phyloP scores from a whole-genome alignment of 1,140 invertebrate genomes.

The Drosophila saltans region DNA sequence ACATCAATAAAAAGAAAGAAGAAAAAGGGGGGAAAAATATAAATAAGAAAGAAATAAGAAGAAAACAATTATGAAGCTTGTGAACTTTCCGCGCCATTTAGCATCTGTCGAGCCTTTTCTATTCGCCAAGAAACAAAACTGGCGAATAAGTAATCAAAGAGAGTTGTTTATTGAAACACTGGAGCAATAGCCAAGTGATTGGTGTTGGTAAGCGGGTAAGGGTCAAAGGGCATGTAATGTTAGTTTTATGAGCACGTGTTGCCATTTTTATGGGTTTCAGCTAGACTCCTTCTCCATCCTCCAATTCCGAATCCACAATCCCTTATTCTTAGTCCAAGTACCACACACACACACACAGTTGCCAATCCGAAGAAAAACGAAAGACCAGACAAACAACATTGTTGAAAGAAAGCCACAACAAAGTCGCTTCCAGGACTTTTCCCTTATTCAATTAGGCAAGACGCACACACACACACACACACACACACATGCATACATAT shows the following conservation, averaged over 20 bases:
- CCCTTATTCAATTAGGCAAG: conserved; percentile 68
- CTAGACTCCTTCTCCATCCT: background rate
- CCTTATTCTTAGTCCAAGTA: background rate
- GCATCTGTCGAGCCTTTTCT: conserved; percentile 38
- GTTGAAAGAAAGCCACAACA: conserved; percentile 61
- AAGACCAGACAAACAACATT: conserved; percentile 24
- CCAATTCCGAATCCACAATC: conserved; percentile 4
- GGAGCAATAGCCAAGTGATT: background rate
- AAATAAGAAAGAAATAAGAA: background rate
- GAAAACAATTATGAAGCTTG: conserved; percentile 27
- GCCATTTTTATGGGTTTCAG: conserved; percentile 51
- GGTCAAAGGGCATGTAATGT: conserved; percentile 45
- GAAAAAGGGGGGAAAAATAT: background rate
- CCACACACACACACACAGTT: too few species aligned
- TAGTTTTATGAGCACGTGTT: conserved; percentile 64
- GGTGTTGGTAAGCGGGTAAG: background rate
- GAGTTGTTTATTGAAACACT: conserved; percentile 52
- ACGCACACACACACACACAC: conserved; percentile 16
- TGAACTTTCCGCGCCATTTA: conserved; percentile 56
- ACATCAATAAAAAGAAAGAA: background rate
- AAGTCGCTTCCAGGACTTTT: conserved; percentile 34
- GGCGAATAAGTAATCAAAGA: conserved; percentile 51
- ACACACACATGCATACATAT: conserved; percentile 1
- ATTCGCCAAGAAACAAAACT: background rate
- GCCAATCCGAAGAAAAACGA: too few species aligned